Base-by-base conservation (phyloP, 1,140 invertebrate species). In the Drosophila nigrodunni region DNA sequence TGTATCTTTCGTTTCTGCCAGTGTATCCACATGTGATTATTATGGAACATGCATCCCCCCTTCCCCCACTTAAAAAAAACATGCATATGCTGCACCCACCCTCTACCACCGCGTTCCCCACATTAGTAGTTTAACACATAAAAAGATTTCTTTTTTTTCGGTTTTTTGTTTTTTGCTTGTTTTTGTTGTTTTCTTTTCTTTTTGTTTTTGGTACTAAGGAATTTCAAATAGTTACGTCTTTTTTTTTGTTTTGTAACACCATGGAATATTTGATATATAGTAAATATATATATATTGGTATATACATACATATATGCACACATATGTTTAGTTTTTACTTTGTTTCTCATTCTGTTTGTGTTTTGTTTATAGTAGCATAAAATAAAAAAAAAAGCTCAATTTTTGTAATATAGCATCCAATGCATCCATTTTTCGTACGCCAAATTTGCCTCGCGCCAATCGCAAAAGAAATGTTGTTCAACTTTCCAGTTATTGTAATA, bases 131-230 rank as follows among this genome's bases (percentile, higher is more conserved):
- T 77, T 68, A 60, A 65, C 37, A 67, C 44, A 58, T 50, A 65
- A 71, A 68, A 57, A 21, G 57, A 62, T 50, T 30, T 49, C 15
- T 41, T 66, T 35, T 47, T 52, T 30, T 52, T 10, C 30, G 52
- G 43, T 34, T 61, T 65, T 54, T 25, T 44, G 2, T 58, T 54
- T 46, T 64, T 21, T 21, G 3, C 15, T 21, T n/a, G 3, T 43
- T 41, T 54, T 13, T 68, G 15, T 69, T 13, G 18, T 58, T 46
- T 7, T 47, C 10, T 68, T 50, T 41, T 18, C 34, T 39, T 34
- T 69, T 81, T 72, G 13, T 58, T 65, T 76, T 66, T 76, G 80
- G 86, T 88, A 88, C 79, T 82, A 86, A 86, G 72, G 72, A 87
- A 82, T 86, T 86, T 86, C 46, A 82, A 82, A 87, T 78, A 64